phyloP scores from a whole-genome alignment of 37 sponge, comb jelly and placozoan genomes.

The Beroe ovata region DNA sequence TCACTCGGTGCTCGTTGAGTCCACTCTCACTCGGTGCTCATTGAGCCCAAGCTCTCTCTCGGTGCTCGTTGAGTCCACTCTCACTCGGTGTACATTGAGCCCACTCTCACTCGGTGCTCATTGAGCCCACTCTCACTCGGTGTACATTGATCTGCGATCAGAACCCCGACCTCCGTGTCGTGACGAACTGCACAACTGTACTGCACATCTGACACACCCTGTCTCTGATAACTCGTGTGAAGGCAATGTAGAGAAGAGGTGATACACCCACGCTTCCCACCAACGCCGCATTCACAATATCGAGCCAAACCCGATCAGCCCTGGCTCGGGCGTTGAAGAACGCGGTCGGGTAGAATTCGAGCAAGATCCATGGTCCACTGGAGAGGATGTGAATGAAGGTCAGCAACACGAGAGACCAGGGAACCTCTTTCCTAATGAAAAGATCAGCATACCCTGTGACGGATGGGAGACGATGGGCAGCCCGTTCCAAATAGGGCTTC shows the following conservation, averaged over 20 bases:
- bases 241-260: slow-evolving; percentile 20
- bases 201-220: not conserved
- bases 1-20: not conserved
- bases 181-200: not conserved
- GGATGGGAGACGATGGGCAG: not conserved
- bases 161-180: not conserved
- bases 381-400: slow-evolving; percentile 14
- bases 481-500: not conserved
- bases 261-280: not conserved
- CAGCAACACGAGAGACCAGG: slow-evolving; percentile 29
- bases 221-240: slow-evolving; percentile 16
- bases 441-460: slow-evolving; percentile 17
- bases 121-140: not conserved
- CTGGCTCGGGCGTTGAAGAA: not conserved
- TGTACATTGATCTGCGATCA: not conserved
- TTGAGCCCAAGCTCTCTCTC: not conserved
- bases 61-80: not conserved
- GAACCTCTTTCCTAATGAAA: slow-evolving; percentile 1
- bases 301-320: not conserved
- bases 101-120: not conserved
- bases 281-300: not conserved
- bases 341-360: not conserved
- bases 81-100: not conserved
- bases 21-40: not conserved
- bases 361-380: slow-evolving; percentile 35